Evolutionary conservation across 2,888 invertebrate genomes (phyloP), one percentile per base, ranked within the genome.

Genomic region (Pseudeuparius sepicola): DNA sequence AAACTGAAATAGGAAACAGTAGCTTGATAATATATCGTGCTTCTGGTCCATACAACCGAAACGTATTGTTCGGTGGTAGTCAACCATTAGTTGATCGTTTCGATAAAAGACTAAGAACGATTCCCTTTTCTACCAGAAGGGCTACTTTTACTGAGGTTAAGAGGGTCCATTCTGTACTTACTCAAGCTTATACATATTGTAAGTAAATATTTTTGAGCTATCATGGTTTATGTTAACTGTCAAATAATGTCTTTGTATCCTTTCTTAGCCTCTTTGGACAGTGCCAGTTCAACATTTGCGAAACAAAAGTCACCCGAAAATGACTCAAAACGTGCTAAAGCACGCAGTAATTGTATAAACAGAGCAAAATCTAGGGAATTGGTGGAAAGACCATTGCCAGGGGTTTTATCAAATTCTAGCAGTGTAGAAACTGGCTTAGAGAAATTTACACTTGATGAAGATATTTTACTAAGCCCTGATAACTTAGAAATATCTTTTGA

Each of bases 61-160:
- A 68, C 2, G 72, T 84, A 1, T 60, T 90, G 26, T 88, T 86
- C 53, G 71, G 73, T 7, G 84, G 86, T 1, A 78, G 78, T 55
- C 71, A 66, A 34, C 78, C 85, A 0, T 70, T 80, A 1, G 57
- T 89, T 9, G 67, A 68, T 40, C 69, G 71, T 45, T 68, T 64
- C 3, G 83, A 84, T 51, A 48, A 60, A 2, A 64, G 81, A 39
- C 57, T 85, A 5, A 61, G 81, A 45, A 72, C 70, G 12, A 68
- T 90, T 43, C 89, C 90, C 0, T 87, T 90, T 61, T 78, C 82
- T 0, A 88, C 89, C 0, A 67, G 79, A 46, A 71, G 86, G 46
- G 83, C 90, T 0, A 85, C 85, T 1, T 82, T 76, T 49, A 78
- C 73, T 32, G 89, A 90, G 65, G 74, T 86, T 2, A 71, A 78